Conservation (phyloP, 2,113 vertebrate species). For the Colaptes auratus region DNA sequence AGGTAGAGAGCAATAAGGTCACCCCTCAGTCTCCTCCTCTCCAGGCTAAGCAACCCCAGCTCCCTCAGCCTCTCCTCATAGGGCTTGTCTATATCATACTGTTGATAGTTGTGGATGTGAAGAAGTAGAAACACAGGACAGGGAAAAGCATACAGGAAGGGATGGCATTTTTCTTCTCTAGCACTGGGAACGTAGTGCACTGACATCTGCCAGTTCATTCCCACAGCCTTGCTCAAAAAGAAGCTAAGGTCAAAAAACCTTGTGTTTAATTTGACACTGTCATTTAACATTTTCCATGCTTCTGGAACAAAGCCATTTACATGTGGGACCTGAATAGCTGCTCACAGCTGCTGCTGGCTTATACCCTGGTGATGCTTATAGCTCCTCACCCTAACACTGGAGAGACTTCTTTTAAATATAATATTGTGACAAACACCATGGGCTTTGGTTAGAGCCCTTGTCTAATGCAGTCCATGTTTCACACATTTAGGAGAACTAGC, state of each 20-base stretch:
- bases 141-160: background rate
- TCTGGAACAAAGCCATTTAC: conserved; percentile 38
- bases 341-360: conserved; percentile 53
- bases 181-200: rapidly evolving
- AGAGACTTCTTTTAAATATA: background rate
- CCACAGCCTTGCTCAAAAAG: background rate
- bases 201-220: background rate
- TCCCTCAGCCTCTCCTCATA: too few relatives aligned
- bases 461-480: background rate
- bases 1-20: too few relatives aligned
- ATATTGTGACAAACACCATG: background rate
- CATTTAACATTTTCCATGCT: conserved; percentile 29
- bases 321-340: background rate
- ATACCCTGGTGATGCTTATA: conserved; percentile 11
- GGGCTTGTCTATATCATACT: too few relatives aligned
- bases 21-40: too few relatives aligned
- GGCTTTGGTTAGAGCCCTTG: background rate
- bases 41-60: too few relatives aligned
- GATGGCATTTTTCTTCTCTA: background rate
- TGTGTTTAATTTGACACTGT: conserved; percentile 4
- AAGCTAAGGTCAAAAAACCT: background rate
- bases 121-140: background rate
- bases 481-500: background rate
- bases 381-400: background rate
- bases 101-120: background rate